Percentiles rank a stretch among this genome's conserved stretches.
These are phyloP conservation scores for Dolichomitus sp. DNA, from an alignment of 2,888 invertebrate genomes.

Conservation along the genomic window DNA sequence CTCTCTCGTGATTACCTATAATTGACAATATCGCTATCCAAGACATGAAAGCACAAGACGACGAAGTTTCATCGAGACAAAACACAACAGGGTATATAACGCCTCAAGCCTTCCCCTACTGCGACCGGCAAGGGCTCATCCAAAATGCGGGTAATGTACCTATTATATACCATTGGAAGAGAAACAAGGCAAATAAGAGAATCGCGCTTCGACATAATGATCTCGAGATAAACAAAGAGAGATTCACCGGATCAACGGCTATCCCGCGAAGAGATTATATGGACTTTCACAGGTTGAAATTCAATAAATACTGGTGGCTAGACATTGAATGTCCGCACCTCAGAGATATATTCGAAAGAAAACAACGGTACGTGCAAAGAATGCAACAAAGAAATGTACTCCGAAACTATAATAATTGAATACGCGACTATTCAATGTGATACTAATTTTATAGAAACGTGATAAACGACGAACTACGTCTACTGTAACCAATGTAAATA, in stretches of 20 bases:
- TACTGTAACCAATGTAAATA: too few relatives aligned
- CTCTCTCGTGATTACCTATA: background rate
- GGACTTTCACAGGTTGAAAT: background rate
- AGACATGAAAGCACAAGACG: background rate
- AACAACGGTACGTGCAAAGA: too few relatives aligned
- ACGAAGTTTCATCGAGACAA: background rate
- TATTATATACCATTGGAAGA: slow-evolving; percentile 1
- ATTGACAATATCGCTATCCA: background rate
- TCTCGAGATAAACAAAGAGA: too few relatives aligned
- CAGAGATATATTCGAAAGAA: too few relatives aligned
- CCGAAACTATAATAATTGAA: too few relatives aligned
- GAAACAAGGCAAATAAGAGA: slow-evolving; percentile 5
- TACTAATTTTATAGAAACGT: too few relatives aligned
- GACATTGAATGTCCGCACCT: too few relatives aligned
- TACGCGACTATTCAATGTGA: too few relatives aligned
- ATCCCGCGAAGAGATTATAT: background rate
- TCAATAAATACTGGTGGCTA: too few relatives aligned
- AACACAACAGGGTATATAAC: background rate
- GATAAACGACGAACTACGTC: too few relatives aligned
- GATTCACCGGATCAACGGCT: background rate
- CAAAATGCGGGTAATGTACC: background rate
- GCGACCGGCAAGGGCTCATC: background rate
- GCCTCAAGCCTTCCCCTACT: slow-evolving; percentile 2
- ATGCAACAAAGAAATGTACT: too few relatives aligned
- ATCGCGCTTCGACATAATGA: background rate